Conservation (phyloP, 2,113 vertebrate genomes). For the Eptesicus fuscus region DNA sequence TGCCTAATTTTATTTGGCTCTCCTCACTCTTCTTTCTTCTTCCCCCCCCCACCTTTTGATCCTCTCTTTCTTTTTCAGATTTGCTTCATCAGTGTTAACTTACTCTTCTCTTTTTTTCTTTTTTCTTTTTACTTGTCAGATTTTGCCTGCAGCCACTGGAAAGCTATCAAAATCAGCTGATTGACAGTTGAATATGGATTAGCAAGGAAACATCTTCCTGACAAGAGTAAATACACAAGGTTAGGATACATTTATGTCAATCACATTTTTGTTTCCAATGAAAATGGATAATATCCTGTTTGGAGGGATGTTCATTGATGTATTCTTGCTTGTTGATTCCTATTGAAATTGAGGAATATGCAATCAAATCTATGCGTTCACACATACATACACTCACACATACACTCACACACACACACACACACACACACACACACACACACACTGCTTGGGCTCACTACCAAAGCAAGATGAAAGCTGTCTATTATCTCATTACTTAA, state of each 20-base stretch:
- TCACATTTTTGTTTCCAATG: neutral
- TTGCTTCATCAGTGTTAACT: neutral
- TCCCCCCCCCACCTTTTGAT: neutral
- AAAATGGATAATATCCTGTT: neutral
- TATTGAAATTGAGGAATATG: constrained; percentile 44
- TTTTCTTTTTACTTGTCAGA: neutral
- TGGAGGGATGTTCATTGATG: neutral
- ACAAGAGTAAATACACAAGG: neutral
- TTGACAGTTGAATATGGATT: neutral
- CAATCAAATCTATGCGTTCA: neutral
- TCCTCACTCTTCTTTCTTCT: neutral
- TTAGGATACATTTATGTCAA: neutral
- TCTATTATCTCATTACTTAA: constrained; percentile 49
- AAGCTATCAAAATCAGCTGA: neutral
- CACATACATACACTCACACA: neutral
- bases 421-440: neutral
- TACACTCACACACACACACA: neutral
- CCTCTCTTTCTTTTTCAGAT: constrained; percentile 28
- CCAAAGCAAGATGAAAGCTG: constrained; percentile 39
- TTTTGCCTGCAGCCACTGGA: neutral
- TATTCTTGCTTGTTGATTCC: neutral
- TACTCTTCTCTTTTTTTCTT: fast-evolving
- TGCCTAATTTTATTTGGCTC: neutral
- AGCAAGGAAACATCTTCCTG: neutral
- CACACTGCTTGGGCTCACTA: neutral